A percentile compares a stretch with the other conserved stretches of the same genome.
Evolutionary conservation across 2,888 invertebrate genomes (phyloP).

Genomic region (Cephalotes varians): DNA sequence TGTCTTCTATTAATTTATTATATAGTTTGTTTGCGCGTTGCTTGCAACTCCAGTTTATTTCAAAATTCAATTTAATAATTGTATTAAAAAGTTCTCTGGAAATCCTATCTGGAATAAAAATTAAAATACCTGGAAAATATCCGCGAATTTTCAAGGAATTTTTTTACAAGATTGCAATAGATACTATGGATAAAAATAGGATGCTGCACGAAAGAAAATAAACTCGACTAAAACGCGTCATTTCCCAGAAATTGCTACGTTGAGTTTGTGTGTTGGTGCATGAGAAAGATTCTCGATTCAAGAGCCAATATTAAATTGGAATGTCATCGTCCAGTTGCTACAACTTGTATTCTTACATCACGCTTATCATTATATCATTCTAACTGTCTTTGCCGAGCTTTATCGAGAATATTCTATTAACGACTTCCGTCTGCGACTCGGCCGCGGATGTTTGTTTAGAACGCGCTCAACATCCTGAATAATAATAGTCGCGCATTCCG

Average conservation of each 20-base stretch:
- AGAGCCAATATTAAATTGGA: background rate
- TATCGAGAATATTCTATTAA: slow-evolving; percentile 39
- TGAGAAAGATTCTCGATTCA: background rate
- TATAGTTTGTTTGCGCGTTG: background rate
- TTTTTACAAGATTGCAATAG: background rate
- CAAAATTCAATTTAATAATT: too few species aligned
- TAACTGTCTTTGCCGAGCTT: background rate
- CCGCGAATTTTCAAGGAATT: too few species aligned
- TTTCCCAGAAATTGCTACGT: background rate
- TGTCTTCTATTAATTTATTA: too few species aligned
- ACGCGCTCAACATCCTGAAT: slow-evolving; percentile 20
- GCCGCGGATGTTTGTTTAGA: slow-evolving; percentile 40
- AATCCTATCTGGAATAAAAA: background rate
- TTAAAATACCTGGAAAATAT: background rate
- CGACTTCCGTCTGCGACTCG: slow-evolving; percentile 37
- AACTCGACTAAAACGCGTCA: background rate
- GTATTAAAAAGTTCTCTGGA: background rate
- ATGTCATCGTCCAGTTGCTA: background rate
- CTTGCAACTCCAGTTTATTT: background rate
- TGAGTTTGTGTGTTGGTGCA: background rate
- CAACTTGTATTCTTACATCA: background rate
- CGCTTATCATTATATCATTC: slow-evolving; percentile 15
- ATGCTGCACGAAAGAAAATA: background rate
- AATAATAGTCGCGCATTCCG: slow-evolving; percentile 27
- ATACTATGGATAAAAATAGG: background rate